Base-by-base conservation (phyloP, 2,113 vertebrate species). In the Tachysurus vachellii region DNA sequence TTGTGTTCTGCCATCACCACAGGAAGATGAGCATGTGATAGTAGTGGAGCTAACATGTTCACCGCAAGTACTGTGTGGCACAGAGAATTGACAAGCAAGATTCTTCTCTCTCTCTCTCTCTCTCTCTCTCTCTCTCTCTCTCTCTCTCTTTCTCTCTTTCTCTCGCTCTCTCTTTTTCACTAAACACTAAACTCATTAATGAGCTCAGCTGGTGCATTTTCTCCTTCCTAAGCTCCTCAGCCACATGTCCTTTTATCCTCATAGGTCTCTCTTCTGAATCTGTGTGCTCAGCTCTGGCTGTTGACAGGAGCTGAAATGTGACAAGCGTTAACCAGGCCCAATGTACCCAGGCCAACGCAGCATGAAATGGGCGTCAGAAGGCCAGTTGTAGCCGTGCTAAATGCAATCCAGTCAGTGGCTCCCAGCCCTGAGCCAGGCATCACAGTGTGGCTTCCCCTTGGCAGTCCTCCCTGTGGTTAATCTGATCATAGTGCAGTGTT, bases 361-460 rank as follows among this genome's bases (percentile, higher is more conserved):
- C 84, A 87, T 89, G 86, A 86, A 88, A 88, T 61, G 82, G 82
- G 83, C 84, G 84, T 90, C 88, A 85, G 82, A 86, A 88, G 81
- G 50, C 75, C 88, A 84, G 83, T 86, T 84, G 81, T 84, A 91
- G 85, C 76, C 88, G 85, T 91, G 93, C 91, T 93, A 89, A 92
- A 93, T 89, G 91, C 80, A 82, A 93, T 91, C 92, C 93, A 94
- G 94, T 94, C 93, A 85, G 89, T 84, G 92, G 90, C 42, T 86
- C 90, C 88, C 90, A 92, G 90, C 92, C 93, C 91, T 91, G 89
- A 31, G 91, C 92, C 94, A 93, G 92, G 92, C 91, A 91, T 91
- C 91, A 87, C 90, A 92, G 91, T 86, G 82, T 91, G 90, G 92
- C 93, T 93, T 93, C 77, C 85, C 57, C 84, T 93, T 92, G 93